Evolutionary conservation across 2,113 vertebrate genomes (phyloP).

Genomic region (Ictalurus punctatus): DNA sequence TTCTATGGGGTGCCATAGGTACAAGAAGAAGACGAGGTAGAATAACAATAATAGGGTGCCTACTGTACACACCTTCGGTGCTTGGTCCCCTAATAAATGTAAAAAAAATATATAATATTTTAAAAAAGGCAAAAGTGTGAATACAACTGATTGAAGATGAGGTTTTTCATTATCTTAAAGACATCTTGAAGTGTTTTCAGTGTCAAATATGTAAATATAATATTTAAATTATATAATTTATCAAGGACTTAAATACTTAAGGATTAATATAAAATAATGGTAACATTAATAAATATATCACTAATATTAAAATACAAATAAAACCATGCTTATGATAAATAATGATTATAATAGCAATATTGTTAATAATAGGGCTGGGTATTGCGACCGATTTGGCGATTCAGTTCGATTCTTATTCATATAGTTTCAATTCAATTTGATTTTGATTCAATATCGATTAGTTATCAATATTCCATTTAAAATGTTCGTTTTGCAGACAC

Average conservation of each 20-base stretch:
- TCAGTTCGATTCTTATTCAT: no score
- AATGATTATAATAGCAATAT: background rate
- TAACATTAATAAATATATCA: background rate
- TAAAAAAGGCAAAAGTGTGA: background rate
- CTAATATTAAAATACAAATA: background rate
- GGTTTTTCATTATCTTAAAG: background rate
- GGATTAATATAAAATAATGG: background rate
- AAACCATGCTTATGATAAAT: background rate
- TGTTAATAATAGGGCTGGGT: background rate
- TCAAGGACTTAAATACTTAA: background rate
- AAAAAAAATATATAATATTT: background rate
- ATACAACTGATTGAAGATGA: background rate
- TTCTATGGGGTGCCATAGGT: no score
- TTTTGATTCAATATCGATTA: no score
- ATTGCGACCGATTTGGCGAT: no score
- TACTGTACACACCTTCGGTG: no score
- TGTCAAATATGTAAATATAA: no score
- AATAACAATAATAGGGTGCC: no score
- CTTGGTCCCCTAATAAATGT: background rate
- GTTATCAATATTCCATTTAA: no score
- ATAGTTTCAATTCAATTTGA: no score
- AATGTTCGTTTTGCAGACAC: no score
- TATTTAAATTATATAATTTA: background rate
- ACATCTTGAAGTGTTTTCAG: background rate
- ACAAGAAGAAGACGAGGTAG: no score